Conservation (phyloP, 2,888 invertebrate species). For the Toxonevra muliebris region DNA sequence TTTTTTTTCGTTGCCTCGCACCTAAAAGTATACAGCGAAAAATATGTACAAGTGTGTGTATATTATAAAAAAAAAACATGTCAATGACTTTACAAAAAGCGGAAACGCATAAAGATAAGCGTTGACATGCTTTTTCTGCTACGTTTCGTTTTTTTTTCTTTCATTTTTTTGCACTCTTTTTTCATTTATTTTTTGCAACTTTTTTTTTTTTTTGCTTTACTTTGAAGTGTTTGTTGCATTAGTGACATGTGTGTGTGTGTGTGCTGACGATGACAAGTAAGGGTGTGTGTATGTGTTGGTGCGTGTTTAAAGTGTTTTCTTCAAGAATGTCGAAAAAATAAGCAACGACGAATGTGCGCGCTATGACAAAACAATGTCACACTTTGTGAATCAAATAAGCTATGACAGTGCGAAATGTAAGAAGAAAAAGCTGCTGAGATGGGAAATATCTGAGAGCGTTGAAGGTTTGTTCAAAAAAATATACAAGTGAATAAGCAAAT, state of each 20-base stretch:
- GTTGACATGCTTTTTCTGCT: constrained; percentile 53
- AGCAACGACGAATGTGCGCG: not conserved
- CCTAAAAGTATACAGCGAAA: constrained; percentile 17
- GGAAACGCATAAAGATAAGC: constrained; percentile 63
- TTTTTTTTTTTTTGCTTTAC: too few species aligned
- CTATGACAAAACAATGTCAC: constrained; percentile 37
- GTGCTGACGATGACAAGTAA: not conserved
- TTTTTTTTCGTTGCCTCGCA: constrained; percentile 5
- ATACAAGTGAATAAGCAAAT: too few species aligned
- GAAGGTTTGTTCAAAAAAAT: too few species aligned
- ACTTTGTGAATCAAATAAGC: constrained; percentile 35
- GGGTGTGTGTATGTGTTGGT: constrained; percentile 17
- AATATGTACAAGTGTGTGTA: too few species aligned
- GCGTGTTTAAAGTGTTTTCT: constrained; percentile 22
- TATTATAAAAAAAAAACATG: constrained; percentile 45
- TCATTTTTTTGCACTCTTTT: not conserved
- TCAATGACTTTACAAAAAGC: constrained; percentile 62
- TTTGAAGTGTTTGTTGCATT: not conserved
- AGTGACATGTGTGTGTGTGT: not conserved
- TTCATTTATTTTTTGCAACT: too few species aligned
- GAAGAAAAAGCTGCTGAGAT: too few species aligned
- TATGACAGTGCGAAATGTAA: too few species aligned
- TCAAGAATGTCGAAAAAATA: not conserved
- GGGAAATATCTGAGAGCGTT: too few species aligned
- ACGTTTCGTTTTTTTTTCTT: not conserved